Conservation (phyloP, 2,888 invertebrate species). For the Papilio demoleus region DNA sequence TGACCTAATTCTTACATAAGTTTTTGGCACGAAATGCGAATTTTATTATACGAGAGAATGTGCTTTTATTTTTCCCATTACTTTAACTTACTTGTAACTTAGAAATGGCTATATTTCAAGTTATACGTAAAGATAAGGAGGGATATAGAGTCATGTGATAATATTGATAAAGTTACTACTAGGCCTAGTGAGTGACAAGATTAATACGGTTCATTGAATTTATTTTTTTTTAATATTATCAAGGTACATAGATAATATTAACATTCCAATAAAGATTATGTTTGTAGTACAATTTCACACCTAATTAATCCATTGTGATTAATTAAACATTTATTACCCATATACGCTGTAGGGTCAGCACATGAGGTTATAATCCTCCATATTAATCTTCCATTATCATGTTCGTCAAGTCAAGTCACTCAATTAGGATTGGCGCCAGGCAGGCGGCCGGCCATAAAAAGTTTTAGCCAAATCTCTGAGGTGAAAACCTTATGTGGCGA, state of each 20-base stretch:
- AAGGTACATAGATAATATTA: not conserved
- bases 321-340: not conserved
- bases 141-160: not conserved
- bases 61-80: constrained; percentile 13
- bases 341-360: no score
- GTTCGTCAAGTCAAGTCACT: no score
- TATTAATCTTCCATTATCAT: no score
- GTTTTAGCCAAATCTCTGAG: no score
- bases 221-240: not conserved
- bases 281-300: not conserved
- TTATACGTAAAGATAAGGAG: not conserved
- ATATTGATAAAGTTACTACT: not conserved
- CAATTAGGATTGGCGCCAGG: no score
- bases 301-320: no score
- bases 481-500: no score
- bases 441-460: no score
- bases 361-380: no score
- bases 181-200: constrained; percentile 3
- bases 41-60: constrained; percentile 10
- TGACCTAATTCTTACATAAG: constrained; percentile 20
- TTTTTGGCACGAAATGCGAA: constrained; percentile 9
- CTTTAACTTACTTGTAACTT: not conserved
- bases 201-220: not conserved
- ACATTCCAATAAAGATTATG: not conserved
- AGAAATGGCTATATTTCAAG: not conserved